Percentiles rank a stretch among this genome's conserved stretches.
Evolutionary conservation across 92 coral and sea anemone species (phyloP).

Genomic region (Zoanthus solanderi): DNA sequence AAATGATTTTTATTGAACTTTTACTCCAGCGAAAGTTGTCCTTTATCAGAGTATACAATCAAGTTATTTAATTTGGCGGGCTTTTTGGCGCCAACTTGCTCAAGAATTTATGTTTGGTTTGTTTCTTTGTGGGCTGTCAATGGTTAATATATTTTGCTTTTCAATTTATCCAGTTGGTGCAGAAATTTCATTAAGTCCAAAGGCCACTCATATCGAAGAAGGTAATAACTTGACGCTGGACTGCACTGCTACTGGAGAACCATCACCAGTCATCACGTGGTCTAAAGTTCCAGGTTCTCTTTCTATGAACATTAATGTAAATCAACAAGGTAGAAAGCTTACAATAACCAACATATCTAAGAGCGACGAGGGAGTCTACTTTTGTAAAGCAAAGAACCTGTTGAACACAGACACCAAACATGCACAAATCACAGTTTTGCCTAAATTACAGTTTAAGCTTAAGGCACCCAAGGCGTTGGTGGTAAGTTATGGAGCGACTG

Average conservation of each 20-base stretch:
- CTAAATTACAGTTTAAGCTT: not conserved
- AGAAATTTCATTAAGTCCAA: not conserved
- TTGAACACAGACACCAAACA: conserved; percentile 14
- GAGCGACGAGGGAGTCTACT: not conserved
- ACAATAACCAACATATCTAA: not conserved
- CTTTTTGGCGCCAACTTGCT: too few relatives aligned
- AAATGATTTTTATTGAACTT: too few relatives aligned
- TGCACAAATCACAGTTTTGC: conserved; percentile 8
- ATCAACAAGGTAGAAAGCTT: not conserved
- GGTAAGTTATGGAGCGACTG: not conserved
- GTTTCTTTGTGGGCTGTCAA: too few relatives aligned
- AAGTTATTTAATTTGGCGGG: too few relatives aligned
- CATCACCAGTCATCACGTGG: conserved; percentile 24
- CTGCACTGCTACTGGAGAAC: conserved; percentile 27
- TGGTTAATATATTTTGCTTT: not conserved
- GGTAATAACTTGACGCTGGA: not conserved
- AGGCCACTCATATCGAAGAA: not conserved
- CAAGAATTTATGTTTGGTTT: too few relatives aligned
- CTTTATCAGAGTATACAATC: too few relatives aligned
- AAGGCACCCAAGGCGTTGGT: not conserved
- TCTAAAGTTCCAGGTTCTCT: conserved; percentile 12
- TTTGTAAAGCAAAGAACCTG: conserved; percentile 1
- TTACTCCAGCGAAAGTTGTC: too few relatives aligned
- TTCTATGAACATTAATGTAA: not conserved
- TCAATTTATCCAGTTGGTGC: not conserved